A percentile compares a stretch with the other conserved stretches of the same genome.
phyloP scores from a whole-genome alignment of 2,888 invertebrate genomes.

The Pheosia tremula region DNA sequence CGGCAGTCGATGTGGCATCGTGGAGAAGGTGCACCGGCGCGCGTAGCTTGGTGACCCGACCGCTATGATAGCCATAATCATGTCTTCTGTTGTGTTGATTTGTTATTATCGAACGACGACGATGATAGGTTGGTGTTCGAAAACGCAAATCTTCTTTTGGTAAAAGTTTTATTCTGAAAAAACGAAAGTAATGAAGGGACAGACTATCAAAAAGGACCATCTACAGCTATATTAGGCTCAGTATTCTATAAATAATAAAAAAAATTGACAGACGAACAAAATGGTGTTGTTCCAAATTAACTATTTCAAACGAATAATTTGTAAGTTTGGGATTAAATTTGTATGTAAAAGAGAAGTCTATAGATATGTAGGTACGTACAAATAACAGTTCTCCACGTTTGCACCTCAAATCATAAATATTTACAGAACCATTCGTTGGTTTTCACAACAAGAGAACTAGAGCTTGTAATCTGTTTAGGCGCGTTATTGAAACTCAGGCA shows the following conservation, averaged over 20 bases:
- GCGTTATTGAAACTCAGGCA: conserved; percentile 24
- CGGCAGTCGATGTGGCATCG: conserved; percentile 48
- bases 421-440: conserved; percentile 38
- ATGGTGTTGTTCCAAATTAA: no score
- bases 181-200: conserved; percentile 8
- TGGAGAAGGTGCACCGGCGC: conserved; percentile 52
- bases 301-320: no score
- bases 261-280: no score
- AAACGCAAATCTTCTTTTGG: conserved; percentile 40
- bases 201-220: no score
- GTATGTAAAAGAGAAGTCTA: background rate
- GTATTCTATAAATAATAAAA: no score
- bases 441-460: conserved; percentile 44
- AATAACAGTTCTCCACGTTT: conserved; percentile 16
- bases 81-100: conserved; percentile 47
- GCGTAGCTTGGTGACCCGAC: conserved; percentile 56
- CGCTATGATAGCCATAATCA: conserved; percentile 73
- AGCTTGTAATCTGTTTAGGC: conserved; percentile 40
- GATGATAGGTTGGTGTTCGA: conserved; percentile 33
- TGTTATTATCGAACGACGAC: conserved; percentile 44
- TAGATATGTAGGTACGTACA: conserved; percentile 15
- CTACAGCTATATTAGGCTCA: no score
- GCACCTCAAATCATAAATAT: conserved; percentile 46
- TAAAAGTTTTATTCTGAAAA: conserved; percentile 61
- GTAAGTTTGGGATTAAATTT: no score